Percentiles rank a stretch among this genome's conserved stretches.
Evolutionary conservation across 2,888 invertebrate species (phyloP).

Genomic region (Fragum sueziense): DNA sequence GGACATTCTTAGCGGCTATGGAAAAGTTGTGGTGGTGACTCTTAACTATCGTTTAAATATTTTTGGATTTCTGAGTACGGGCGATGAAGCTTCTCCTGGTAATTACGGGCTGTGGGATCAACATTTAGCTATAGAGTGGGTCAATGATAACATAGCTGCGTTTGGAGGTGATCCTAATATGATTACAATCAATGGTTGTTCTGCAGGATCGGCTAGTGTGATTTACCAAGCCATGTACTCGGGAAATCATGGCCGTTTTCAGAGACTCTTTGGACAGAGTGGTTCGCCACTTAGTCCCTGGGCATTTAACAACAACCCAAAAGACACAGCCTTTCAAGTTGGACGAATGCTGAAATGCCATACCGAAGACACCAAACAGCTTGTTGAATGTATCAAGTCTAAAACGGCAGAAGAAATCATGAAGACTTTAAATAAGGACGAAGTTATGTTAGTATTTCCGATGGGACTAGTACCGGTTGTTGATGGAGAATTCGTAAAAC

Average conservation of each 20-base stretch:
- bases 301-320: conserved; percentile 54
- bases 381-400: conserved; percentile 51
- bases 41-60: conserved; percentile 96
- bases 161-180: conserved; percentile 70
- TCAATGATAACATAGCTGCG: conserved; percentile 90
- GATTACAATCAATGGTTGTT: conserved; percentile 70
- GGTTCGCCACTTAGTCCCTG: conserved; percentile 59
- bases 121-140: conserved; percentile 95
- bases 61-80: conserved; percentile 95
- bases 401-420: conserved; percentile 38
- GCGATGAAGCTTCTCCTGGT: conserved; percentile 90
- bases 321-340: conserved; percentile 88
- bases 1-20: conserved; percentile 90
- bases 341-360: conserved; percentile 60
- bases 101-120: conserved; percentile 97
- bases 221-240: conserved; percentile 69
- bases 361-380: conserved; percentile 16
- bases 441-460: conserved; percentile 1
- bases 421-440: conserved; percentile 30
- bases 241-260: conserved; percentile 58
- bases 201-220: conserved; percentile 68
- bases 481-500: conserved; percentile 93
- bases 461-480: conserved; percentile 94
- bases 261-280: conserved; percentile 67
- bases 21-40: conserved; percentile 96